A percentile compares a stretch with the other conserved stretches of the same genome.
phyloP scores from a whole-genome alignment of 1,140 invertebrate species.

The Colletes gigas region DNA sequence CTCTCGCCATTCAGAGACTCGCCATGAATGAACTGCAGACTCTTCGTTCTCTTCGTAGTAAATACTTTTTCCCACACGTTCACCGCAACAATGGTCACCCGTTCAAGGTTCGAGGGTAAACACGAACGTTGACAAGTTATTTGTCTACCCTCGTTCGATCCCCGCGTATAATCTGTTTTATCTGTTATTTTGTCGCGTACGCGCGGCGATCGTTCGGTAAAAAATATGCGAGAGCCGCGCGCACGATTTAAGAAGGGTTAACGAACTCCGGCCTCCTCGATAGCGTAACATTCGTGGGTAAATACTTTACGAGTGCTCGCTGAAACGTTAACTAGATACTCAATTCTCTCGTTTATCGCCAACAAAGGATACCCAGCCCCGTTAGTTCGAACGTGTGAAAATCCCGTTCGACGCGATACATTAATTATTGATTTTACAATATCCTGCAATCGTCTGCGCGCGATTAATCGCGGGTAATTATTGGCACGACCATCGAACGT shows the following conservation, averaged over 20 bases:
- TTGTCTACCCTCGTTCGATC: not conserved
- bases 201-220: too few relatives aligned
- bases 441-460: conserved; percentile 14
- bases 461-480: conserved; percentile 34
- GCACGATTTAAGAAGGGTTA: conserved; percentile 25
- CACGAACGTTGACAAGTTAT: not conserved
- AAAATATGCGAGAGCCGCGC: not conserved
- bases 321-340: conserved; percentile 38
- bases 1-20: conserved; percentile 70
- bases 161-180: not conserved
- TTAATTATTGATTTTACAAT: conserved; percentile 18
- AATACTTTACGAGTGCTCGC: conserved; percentile 21
- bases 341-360: conserved; percentile 10
- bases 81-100: conserved; percentile 45
- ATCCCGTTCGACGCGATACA: conserved; percentile 12
- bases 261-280: conserved; percentile 41
- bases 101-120: conserved; percentile 37
- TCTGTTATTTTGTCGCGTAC: not conserved
- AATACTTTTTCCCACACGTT: conserved; percentile 65
- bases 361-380: not conserved
- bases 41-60: conserved; percentile 64
- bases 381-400: conserved; percentile 29
- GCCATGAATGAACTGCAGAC: conserved; percentile 74
- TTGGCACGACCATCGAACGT: not conserved
- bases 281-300: conserved; percentile 37